Conservation (phyloP, 2,888 invertebrate species). For the Entomobrya multifasciata region DNA sequence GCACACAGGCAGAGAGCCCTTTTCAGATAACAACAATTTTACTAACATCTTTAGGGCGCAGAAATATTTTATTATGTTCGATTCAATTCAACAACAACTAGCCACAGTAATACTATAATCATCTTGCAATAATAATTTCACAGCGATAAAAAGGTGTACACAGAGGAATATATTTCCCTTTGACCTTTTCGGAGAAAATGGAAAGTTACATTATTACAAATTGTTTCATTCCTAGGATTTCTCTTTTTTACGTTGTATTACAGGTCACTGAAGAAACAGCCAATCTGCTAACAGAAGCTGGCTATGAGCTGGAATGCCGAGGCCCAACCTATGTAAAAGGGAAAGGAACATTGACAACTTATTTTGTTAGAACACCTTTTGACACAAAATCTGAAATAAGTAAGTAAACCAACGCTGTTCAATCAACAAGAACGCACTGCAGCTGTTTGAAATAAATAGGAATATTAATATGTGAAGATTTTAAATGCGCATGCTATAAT, state of each 20-base stretch:
- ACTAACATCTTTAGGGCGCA: too few relatives aligned
- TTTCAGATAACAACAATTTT: background rate
- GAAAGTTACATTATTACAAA: conserved; percentile 1
- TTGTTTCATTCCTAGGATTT: conserved; percentile 1
- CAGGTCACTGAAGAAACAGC: conserved; percentile 92
- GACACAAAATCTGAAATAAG: conserved; percentile 81
- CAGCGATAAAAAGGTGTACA: too few relatives aligned
- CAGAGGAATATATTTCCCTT: too few relatives aligned
- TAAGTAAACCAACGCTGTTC: conserved; percentile 12
- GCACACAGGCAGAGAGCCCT: too few relatives aligned
- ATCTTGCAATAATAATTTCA: background rate
- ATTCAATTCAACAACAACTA: conserved; percentile 15
- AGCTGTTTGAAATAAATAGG: too few relatives aligned
- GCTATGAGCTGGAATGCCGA: conserved; percentile 93
- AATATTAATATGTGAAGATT: too few relatives aligned
- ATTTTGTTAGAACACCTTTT: conserved; percentile 93
- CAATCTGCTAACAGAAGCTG: conserved; percentile 90
- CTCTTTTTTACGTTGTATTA: conserved; percentile 54
- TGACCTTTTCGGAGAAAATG: too few relatives aligned
- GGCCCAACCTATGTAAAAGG: conserved; percentile 97
- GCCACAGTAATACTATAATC: background rate
- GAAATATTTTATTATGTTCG: too few relatives aligned
- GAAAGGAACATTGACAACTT: conserved; percentile 94
- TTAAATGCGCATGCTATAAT: too few relatives aligned
- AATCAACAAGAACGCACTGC: background rate